Evolutionary conservation across 2,113 vertebrate genomes (phyloP).

Genomic region (Gobiocypris rarus): DNA sequence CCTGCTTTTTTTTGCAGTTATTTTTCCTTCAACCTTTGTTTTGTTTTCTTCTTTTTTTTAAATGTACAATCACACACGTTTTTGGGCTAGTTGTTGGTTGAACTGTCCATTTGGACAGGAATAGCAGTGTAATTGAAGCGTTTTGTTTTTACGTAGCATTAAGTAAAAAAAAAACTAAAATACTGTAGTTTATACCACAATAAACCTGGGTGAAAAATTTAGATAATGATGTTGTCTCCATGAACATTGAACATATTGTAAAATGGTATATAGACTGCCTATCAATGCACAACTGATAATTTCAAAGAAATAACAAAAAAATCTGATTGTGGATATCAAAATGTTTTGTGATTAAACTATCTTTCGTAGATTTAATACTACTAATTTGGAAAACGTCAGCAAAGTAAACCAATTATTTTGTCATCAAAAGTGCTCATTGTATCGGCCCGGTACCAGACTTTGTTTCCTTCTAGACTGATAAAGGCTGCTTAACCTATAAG

Average conservation of each 20-base stretch:
- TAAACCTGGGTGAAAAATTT: not conserved
- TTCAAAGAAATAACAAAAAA: not conserved
- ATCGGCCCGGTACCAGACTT: not conserved
- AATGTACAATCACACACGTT: not conserved
- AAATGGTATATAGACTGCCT: not conserved
- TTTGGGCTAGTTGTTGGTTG: not conserved
- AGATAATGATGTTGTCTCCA: not conserved
- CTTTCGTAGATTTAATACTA: not conserved
- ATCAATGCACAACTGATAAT: not conserved
- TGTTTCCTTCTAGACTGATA: not conserved
- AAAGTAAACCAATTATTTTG: not conserved
- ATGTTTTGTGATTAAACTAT: not conserved
- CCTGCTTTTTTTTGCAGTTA: not conserved
- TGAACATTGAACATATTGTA: not conserved
- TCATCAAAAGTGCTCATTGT: not conserved
- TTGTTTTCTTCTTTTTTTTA: not conserved
- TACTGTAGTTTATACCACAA: no score
- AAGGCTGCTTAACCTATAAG: not conserved
- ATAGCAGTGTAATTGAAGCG: not conserved
- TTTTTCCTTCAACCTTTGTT: constrained; percentile 14
- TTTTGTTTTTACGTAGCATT: not conserved
- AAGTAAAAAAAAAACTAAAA: no score
- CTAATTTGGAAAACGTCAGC: not conserved
- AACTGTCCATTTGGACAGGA: not conserved
- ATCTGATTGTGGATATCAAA: not conserved